A percentile compares a stretch with the other conserved stretches of the same genome.
Conservation (phyloP, 2,113 vertebrate species). For the Sarotherodon lohbergeri region DNA sequence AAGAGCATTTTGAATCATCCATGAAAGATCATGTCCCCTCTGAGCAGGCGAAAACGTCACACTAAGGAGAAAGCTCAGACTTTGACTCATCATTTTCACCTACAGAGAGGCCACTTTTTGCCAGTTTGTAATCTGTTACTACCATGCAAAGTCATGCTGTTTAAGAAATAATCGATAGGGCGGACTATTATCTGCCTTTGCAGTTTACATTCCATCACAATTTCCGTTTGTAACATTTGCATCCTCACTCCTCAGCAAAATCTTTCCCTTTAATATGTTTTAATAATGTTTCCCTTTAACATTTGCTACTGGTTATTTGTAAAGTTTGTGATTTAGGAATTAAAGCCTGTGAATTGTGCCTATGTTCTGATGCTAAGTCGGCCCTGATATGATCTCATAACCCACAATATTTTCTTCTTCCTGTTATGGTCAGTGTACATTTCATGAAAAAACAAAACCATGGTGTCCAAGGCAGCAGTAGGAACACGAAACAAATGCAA, state of each 20-base stretch:
- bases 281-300: neutral
- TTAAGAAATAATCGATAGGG: neutral
- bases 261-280: neutral
- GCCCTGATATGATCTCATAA: neutral
- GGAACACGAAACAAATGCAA: neutral
- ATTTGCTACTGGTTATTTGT: neutral
- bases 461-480: neutral
- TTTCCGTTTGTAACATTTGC: neutral
- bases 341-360: neutral
- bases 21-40: constrained; percentile 20
- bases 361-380: neutral
- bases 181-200: neutral
- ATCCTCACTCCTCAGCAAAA: neutral
- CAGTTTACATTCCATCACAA: neutral
- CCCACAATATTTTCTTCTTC: neutral
- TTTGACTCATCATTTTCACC: constrained; percentile 12
- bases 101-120: neutral
- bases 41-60: neutral
- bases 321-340: neutral
- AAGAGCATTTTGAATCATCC: constrained; percentile 6
- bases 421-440: neutral
- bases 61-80: neutral
- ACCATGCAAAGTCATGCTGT: neutral
- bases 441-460: neutral
- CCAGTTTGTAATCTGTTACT: neutral